Evolutionary conservation across 2,113 vertebrate species (phyloP).

Genomic region (Marmota flaviventris): DNA sequence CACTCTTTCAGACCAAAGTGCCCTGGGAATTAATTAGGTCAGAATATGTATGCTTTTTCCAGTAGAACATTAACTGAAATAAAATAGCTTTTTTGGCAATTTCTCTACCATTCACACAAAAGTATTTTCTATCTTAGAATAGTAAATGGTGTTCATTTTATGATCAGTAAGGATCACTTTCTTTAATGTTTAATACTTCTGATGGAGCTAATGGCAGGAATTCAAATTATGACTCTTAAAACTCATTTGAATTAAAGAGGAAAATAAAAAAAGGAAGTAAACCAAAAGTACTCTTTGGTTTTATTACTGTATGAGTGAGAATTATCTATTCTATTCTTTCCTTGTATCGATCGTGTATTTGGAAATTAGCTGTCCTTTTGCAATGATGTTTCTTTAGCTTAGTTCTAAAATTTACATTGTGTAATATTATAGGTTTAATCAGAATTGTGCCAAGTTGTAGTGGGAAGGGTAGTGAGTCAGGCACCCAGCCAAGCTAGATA

Average conservation of each 20-base stretch:
- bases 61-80: slow-evolving; percentile 70
- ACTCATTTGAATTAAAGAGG: slow-evolving; percentile 8
- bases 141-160: slow-evolving; percentile 70
- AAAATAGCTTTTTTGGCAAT: slow-evolving; percentile 66
- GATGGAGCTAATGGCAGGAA: slow-evolving; percentile 76
- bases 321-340: not conserved
- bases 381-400: not conserved
- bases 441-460: not conserved
- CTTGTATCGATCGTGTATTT: not conserved
- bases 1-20: not conserved
- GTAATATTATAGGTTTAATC: not conserved
- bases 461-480: not conserved
- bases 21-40: slow-evolving; percentile 47
- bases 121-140: slow-evolving; percentile 62
- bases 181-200: slow-evolving; percentile 75
- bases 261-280: slow-evolving; percentile 47
- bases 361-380: not conserved
- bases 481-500: not conserved
- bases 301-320: not conserved
- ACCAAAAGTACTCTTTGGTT: not conserved
- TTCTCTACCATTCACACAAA: slow-evolving; percentile 61
- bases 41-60: slow-evolving; percentile 62
- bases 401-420: not conserved
- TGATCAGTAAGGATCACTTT: slow-evolving; percentile 50
- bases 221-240: slow-evolving; percentile 69